phyloP scores from a whole-genome alignment of 2,113 vertebrate genomes.

The Bucco capensis region DNA sequence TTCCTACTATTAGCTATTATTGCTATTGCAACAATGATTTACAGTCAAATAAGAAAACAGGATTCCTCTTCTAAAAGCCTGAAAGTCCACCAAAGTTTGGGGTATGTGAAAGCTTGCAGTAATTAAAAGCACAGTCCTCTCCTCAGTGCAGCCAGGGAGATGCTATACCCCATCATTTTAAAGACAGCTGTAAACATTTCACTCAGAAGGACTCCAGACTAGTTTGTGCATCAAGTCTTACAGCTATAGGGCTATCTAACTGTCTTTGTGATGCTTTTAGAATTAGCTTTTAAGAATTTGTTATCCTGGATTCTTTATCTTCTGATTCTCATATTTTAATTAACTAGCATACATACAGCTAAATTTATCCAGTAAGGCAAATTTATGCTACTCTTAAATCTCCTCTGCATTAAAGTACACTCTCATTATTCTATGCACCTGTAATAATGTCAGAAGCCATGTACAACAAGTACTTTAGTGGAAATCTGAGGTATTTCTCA shows the following conservation, averaged over 20 bases:
- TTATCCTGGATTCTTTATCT: background rate
- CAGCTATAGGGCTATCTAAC: background rate
- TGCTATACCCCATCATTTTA: background rate
- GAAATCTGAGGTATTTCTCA: background rate
- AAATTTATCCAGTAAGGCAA: background rate
- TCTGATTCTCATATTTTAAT: background rate
- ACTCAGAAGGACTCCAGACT: slow-evolving; percentile 4
- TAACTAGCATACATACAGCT: background rate
- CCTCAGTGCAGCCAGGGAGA: background rate
- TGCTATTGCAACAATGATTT: background rate
- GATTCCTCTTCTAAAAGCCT: background rate
- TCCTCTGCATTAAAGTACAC: background rate
- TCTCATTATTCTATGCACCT: background rate
- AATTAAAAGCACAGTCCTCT: background rate
- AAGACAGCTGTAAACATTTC: background rate
- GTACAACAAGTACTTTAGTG: background rate
- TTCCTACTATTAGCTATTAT: background rate
- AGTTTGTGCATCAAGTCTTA: background rate
- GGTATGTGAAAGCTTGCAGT: background rate
- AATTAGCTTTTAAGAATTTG: background rate
- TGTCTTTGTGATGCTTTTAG: background rate
- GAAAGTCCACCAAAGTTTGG: background rate
- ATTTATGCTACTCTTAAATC: background rate
- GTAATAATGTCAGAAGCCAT: background rate
- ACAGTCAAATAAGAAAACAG: background rate